A percentile compares a stretch with the other conserved stretches of the same genome.
Conservation (phyloP, 2,888 invertebrate species). For the Archips xylosteana region DNA sequence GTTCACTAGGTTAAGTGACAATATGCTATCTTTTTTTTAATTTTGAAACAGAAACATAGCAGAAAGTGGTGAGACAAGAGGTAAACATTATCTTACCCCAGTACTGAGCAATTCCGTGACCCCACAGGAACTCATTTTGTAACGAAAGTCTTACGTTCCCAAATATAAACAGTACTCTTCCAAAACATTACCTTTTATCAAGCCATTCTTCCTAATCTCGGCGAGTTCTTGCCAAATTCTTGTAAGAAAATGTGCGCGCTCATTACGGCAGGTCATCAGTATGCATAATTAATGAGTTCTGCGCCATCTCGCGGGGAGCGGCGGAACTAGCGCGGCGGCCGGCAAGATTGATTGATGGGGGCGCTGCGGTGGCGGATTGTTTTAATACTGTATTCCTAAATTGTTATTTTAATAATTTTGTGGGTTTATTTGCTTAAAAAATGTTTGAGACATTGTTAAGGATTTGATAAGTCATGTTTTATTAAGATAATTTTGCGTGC, state of each 20-base stretch:
- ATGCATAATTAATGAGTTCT: conserved; percentile 90
- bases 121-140: not conserved
- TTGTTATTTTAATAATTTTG: not conserved
- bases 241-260: conserved; percentile 73
- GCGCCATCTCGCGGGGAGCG: conserved; percentile 74
- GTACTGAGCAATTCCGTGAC: not conserved
- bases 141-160: not conserved
- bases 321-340: conserved; percentile 59
- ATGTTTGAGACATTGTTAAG: not conserved
- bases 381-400: conserved; percentile 4
- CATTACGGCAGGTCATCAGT: conserved; percentile 91
- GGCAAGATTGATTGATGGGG: conserved; percentile 43
- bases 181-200: conserved; percentile 61
- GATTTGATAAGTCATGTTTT: too few relatives aligned
- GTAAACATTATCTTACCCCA: not conserved
- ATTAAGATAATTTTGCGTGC: too few relatives aligned
- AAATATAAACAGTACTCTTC: conserved; percentile 43
- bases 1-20: too few relatives aligned
- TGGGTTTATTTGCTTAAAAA: not conserved
- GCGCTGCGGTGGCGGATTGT: conserved; percentile 23
- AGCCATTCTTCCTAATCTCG: conserved; percentile 72
- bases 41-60: too few relatives aligned
- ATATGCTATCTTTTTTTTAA: too few relatives aligned
- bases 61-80: too few relatives aligned
- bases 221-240: conserved; percentile 73